Evolutionary conservation across 1,140 invertebrate genomes (phyloP), one percentile per base, ranked within the genome.

Genomic region (Drosophila tani): DNA sequence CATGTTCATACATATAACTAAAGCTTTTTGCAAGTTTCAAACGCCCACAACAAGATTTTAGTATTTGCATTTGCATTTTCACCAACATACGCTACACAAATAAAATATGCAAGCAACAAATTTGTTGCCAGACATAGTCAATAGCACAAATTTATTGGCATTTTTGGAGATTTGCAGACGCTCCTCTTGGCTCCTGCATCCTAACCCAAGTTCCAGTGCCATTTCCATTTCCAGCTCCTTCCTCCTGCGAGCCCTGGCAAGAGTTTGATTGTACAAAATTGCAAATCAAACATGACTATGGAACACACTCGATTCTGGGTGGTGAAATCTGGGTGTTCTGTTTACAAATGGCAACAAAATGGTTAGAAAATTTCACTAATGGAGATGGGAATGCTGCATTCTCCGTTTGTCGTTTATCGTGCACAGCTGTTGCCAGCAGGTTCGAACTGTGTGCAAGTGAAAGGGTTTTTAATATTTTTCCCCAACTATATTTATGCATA

Each of bases 231-330:
- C 32, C 21, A 63, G 19, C 12, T 50, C 45, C 66, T 19, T 29
- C 35, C 53, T 56, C 7, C 12, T 73, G 46, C 53, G 8, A 71
- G 53, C 38, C 38, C 38, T 73, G 51, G 45, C 27, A 70, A 21
- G 66, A 35, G 69, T 59, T 82, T 82, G 81, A 85, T 87, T 87
- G 80, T 88, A 81, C 76, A 56, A 88, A 87, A 87, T 87, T 88
- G 83, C 83, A 87, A 87, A 87, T 87, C 83, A 87, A 87, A 87
- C 83, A 87, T 88, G 83, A 87, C 83, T 88, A 75, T 81, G 58
- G 76, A 63, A 84, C 67, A 81, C 63, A 49, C 59, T 73, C 67
- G 41, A 49, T 66, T 32, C 56, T 46, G 43, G 63, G 63, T 32
- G 51, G 19, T 17, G 14, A 38, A 47, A 27, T 40, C 21, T 38